A percentile compares a stretch with the other conserved stretches of the same genome.
phyloP scores from a whole-genome alignment of 2,113 vertebrate species.

The Cryptotis parvus region DNA sequence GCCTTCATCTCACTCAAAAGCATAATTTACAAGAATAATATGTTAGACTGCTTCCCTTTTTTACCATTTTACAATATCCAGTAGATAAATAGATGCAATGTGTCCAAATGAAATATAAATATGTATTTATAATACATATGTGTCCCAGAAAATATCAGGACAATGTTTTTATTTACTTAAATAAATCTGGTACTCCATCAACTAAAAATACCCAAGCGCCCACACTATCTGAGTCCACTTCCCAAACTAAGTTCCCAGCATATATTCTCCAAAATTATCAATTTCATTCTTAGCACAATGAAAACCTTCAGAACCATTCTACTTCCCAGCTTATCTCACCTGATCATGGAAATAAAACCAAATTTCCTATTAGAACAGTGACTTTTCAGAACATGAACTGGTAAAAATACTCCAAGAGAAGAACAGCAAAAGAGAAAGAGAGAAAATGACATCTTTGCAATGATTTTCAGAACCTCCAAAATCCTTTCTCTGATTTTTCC shows the following conservation, averaged over 20 bases:
- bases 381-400: not conserved
- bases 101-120: not conserved
- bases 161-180: not conserved
- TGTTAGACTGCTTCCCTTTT: not conserved
- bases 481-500: not conserved
- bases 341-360: not conserved
- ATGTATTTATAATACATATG: not conserved
- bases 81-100: not conserved
- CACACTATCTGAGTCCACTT: accelerated
- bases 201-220: not conserved
- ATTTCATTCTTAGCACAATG: not conserved
- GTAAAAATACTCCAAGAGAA: not conserved
- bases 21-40: not conserved
- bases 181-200: not conserved
- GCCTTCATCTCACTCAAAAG: not conserved
- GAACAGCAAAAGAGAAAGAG: not conserved
- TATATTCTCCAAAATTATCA: not conserved
- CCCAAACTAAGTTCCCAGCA: not conserved
- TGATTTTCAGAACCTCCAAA: not conserved
- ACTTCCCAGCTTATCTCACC: slow-evolving; percentile 41
- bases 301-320: not conserved
- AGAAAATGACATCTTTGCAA: not conserved
- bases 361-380: not conserved
- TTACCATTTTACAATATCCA: not conserved
- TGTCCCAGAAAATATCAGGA: not conserved